Evolutionary conservation across 1,140 invertebrate species (phyloP), one percentile per base, ranked within the genome.

Genomic region (Phymastichus coffea): DNA sequence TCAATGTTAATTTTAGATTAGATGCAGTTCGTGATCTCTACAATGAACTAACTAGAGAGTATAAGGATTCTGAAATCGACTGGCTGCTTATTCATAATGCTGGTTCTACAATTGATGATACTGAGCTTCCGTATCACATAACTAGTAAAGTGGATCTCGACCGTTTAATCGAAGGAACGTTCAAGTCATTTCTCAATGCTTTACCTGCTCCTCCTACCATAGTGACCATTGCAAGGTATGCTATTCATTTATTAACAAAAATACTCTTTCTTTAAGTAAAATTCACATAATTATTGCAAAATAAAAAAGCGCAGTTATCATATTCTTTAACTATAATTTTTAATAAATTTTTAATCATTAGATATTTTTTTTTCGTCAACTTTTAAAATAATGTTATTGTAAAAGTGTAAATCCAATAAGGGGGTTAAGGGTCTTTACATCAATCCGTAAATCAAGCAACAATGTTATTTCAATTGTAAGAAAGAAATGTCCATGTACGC

Each of bases 51-150:
- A 74, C 74, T 56, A 78, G 71, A 35, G 70, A 66, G 61, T 87
- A 87, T 66, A 65, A 81, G 0, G 80, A 83, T 23, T 76, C 82
- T 49, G 81, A 85, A n/a, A 84, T 93, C 33, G 88, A 94, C 68
- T 93, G 90, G 89, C 81, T 84, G 67, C 73, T 88, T 9, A 79
- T 94, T 8, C 91, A 91, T 68, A 87, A 93, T 64, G 92, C 89
- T 44, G 93, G 93, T 4, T 93, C 90, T 70, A 95, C 93, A 0
- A 87, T 88, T 57, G 94, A 97, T 71, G 87, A 92, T 63, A 83
- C 83, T 0, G 84, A 83, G 19, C 74, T 95, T 35, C 93, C 94
- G 0, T 85, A 94, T 73, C 91, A 95, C 70, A 84, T 93, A 1
- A 91, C 90, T 49, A 83, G 80, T 1, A 70, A 81, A 4, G 80